A percentile compares a stretch with the other conserved stretches of the same genome.
phyloP scores from a whole-genome alignment of 2,113 vertebrate genomes.

The Lethenteron reissneri region DNA sequence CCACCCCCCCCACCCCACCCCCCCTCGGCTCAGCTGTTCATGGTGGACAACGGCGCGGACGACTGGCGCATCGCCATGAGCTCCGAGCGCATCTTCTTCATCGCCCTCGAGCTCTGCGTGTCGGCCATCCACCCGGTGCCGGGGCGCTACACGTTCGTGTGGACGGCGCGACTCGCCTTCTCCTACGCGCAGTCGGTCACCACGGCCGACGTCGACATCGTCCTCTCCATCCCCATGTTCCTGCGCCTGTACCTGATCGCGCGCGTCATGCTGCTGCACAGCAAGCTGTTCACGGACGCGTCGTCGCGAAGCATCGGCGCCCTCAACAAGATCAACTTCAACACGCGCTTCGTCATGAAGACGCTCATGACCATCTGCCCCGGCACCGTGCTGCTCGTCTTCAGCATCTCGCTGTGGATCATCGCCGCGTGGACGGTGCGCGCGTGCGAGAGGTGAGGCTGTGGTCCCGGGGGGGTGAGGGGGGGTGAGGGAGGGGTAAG shows the following conservation, averaged over 20 bases:
- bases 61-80: conserved; percentile 99
- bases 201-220: conserved; percentile 91
- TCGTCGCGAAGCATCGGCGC: conserved; percentile 10
- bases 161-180: conserved; percentile 83
- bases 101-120: conserved; percentile 83
- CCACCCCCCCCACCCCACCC: not conserved
- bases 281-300: conserved; percentile 75
- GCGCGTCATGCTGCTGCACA: conserved; percentile 87
- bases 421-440: too few relatives aligned
- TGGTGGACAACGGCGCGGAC: conserved; percentile 89
- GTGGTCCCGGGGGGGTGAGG: too few relatives aligned
- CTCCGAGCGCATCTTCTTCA: conserved; percentile 72
- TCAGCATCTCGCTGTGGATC: too few relatives aligned
- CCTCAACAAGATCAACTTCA: too few relatives aligned
- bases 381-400: too few relatives aligned
- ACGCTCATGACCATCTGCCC: too few relatives aligned
- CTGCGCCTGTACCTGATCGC: conserved; percentile 91
- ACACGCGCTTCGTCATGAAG: too few relatives aligned
- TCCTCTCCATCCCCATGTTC: conserved; percentile 96
- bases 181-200: conserved; percentile 63
- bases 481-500: too few relatives aligned
- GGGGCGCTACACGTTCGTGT: conserved; percentile 81
- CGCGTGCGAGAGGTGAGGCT: too few relatives aligned
- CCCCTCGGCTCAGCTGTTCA: conserved; percentile 43
- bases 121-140: conserved; percentile 89